Conservation (phyloP, 2,888 invertebrate species). For the Girardia tigrina region DNA sequence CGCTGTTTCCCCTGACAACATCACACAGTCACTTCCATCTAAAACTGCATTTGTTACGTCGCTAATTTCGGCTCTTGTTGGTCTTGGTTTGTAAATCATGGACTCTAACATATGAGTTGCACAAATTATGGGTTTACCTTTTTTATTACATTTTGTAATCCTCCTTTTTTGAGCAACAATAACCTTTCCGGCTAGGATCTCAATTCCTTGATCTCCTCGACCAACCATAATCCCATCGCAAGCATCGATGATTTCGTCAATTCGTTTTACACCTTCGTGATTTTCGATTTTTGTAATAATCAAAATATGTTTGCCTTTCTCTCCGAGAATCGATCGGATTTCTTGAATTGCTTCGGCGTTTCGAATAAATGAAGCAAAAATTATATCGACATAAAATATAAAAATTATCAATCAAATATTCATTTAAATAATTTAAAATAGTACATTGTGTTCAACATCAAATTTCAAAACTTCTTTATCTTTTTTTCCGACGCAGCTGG, state of each 20-base stretch:
- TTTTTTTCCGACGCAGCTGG: too few relatives aligned
- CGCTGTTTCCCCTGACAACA: conserved; percentile 81
- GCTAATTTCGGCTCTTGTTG: conserved; percentile 85
- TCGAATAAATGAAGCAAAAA: conserved; percentile 92
- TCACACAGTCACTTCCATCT: conserved; percentile 93
- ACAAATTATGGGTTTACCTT: conserved; percentile 90
- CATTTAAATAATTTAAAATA: too few relatives aligned
- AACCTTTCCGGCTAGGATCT: conserved; percentile 73
- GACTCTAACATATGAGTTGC: conserved; percentile 97
- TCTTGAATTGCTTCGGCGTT: conserved; percentile 75
- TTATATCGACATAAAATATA: conserved; percentile 81
- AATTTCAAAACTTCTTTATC: too few relatives aligned
- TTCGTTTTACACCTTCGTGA: conserved; percentile 66
- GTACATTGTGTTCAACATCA: too few relatives aligned
- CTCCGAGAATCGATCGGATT: conserved; percentile 67
- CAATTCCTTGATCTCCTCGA: conserved; percentile 82
- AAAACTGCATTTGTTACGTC: conserved; percentile 94
- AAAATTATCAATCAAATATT: too few relatives aligned
- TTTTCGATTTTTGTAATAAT: conserved; percentile 98
- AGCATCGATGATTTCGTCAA: conserved; percentile 78
- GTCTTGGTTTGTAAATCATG: conserved; percentile 92
- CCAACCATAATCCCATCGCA: conserved; percentile 98
- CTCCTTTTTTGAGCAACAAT: conserved; percentile 37
- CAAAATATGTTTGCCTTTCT: conserved; percentile 71
- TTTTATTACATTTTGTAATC: conserved; percentile 63